Evolutionary conservation across 2,797 vertebrate genomes (phyloP).

Genomic region (Tadarida brasiliensis): DNA sequence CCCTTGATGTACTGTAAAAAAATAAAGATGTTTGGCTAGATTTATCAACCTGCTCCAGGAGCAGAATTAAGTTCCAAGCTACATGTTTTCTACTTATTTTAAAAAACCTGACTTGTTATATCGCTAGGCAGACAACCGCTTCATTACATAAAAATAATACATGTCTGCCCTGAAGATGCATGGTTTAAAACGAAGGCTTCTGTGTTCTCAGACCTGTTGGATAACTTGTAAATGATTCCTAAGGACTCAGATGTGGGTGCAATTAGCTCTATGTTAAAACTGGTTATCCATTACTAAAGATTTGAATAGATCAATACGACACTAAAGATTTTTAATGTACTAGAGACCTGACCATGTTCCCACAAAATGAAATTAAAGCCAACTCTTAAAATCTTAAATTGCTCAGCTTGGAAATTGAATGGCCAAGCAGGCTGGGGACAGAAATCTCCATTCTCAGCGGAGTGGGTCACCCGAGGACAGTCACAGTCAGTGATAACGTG

Average conservation of each 20-base stretch:
- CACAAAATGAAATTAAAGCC: slow-evolving; percentile 53
- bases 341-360: neutral
- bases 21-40: slow-evolving; percentile 84
- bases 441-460: neutral
- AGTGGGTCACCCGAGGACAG: neutral
- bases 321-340: slow-evolving; percentile 11
- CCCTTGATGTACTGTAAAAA: slow-evolving; percentile 85
- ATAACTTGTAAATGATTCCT: neutral
- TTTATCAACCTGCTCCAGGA: slow-evolving; percentile 84
- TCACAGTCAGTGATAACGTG: neutral
- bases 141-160: slow-evolving; percentile 71
- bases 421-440: neutral
- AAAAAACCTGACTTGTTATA: slow-evolving; percentile 76
- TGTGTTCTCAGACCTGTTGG: neutral
- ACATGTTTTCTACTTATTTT: slow-evolving; percentile 78
- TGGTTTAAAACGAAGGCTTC: neutral
- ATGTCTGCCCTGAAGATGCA: slow-evolving; percentile 47
- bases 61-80: slow-evolving; percentile 65
- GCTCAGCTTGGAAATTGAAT: neutral
- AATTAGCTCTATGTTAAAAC: neutral
- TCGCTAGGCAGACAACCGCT: slow-evolving; percentile 68
- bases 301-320: slow-evolving; percentile 50
- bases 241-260: neutral
- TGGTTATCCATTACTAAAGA: neutral
- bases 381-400: slow-evolving; percentile 8